Percentiles rank a stretch among this genome's conserved stretches.
Conservation (phyloP, 2,888 invertebrate species). For the Xestobium rufovillosum region DNA sequence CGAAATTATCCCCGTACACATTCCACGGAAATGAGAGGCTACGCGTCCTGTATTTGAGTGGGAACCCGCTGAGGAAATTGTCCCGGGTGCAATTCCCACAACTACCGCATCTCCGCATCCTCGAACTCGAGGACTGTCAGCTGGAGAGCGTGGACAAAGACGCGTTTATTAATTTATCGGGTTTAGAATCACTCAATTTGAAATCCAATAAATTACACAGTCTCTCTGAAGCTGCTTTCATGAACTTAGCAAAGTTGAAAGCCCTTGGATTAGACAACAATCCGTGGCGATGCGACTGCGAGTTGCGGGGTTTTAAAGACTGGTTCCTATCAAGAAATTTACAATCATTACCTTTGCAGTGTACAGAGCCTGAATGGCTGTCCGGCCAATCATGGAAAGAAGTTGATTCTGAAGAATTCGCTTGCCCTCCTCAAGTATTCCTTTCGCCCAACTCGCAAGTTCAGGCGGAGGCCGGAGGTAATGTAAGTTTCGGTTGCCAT, state of each 20-base stretch:
- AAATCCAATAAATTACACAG: slow-evolving; percentile 72
- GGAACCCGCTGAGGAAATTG: slow-evolving; percentile 71
- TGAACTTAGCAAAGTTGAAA: slow-evolving; percentile 69
- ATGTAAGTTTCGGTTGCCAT: slow-evolving; percentile 74
- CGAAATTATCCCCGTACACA: slow-evolving; percentile 66
- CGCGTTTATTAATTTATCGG: slow-evolving; percentile 67
- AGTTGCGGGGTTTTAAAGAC: slow-evolving; percentile 71
- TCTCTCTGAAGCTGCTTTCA: slow-evolving; percentile 57
- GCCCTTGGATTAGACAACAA: slow-evolving; percentile 76
- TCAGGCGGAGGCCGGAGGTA: slow-evolving; percentile 73
- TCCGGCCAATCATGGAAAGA: slow-evolving; percentile 70
- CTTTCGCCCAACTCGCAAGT: slow-evolving; percentile 36
- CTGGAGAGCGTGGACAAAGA: slow-evolving; percentile 66
- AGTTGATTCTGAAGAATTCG: slow-evolving; percentile 67
- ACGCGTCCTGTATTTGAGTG: slow-evolving; percentile 67
- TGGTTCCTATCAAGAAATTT: slow-evolving; percentile 78
- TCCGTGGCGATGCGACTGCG: slow-evolving; percentile 87
- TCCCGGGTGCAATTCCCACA: slow-evolving; percentile 73
- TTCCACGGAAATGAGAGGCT: slow-evolving; percentile 80
- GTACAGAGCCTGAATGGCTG: slow-evolving; percentile 63
- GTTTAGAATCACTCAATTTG: slow-evolving; percentile 69
- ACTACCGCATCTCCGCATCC: slow-evolving; percentile 69
- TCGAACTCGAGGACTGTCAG: slow-evolving; percentile 75
- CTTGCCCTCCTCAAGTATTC: slow-evolving; percentile 68
- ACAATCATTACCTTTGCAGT: slow-evolving; percentile 61